phyloP scores from a whole-genome alignment of 2,888 invertebrate genomes.

The Dilophus febrilis region DNA sequence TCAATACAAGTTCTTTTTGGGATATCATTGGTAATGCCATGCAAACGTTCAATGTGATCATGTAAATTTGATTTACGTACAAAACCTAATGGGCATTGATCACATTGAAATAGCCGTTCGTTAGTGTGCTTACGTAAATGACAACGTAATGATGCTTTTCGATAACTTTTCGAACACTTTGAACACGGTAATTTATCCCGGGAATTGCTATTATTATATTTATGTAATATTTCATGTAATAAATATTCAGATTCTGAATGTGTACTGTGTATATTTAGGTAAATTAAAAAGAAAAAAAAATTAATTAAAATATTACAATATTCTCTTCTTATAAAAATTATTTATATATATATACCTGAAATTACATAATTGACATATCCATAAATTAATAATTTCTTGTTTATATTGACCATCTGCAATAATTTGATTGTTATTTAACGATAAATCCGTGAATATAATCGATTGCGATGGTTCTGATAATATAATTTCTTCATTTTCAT shows the following conservation, averaged over 20 bases:
- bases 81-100: conserved; percentile 44
- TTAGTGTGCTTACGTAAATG: conserved; percentile 59
- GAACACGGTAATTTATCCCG: conserved; percentile 43
- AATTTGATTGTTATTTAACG: too few relatives aligned
- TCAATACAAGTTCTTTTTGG: too few relatives aligned
- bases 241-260: conserved; percentile 52
- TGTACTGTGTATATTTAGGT: conserved; percentile 19
- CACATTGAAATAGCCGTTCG: conserved; percentile 52
- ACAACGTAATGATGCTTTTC: conserved; percentile 46
- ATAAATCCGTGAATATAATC: too few relatives aligned
- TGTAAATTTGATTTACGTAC: conserved; percentile 45
- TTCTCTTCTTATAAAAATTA: too few relatives aligned
- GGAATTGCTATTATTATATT: conserved; percentile 19
- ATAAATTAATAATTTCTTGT: conserved; percentile 39
- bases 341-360: conserved; percentile 16
- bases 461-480: too few relatives aligned
- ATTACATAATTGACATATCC: conserved; percentile 18
- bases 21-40: too few relatives aligned
- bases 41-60: conserved; percentile 40
- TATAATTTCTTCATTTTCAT: too few relatives aligned
- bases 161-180: conserved; percentile 44
- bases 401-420: not conserved
- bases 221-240: conserved; percentile 55
- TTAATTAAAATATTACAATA: not conserved
- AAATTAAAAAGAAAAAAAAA: conserved; percentile 25